phyloP scores from a whole-genome alignment of 64 coral and sea anemone genomes.

The Cladopsammia gracilis region DNA sequence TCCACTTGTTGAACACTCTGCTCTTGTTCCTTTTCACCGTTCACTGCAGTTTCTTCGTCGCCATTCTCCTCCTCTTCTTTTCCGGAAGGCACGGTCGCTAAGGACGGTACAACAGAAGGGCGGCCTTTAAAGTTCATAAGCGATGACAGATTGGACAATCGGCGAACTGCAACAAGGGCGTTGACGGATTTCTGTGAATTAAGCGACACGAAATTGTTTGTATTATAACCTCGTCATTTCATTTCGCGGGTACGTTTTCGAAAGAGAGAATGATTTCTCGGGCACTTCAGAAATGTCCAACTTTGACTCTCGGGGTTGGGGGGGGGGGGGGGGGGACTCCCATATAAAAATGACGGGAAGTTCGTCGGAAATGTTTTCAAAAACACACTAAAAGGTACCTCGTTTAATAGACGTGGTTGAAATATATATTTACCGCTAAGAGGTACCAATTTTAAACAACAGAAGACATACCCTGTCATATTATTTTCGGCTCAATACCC shows the following conservation, averaged over 20 bases:
- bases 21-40: neutral
- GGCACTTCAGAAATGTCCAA: too few species aligned
- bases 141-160: conserved; percentile 69
- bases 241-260: neutral
- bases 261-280: too few species aligned
- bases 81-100: conserved; percentile 46
- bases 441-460: too few species aligned
- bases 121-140: conserved; percentile 59
- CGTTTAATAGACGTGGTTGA: too few species aligned
- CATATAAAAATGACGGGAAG: too few species aligned
- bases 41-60: neutral
- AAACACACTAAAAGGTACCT: too few species aligned
- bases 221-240: neutral
- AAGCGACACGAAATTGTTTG: neutral
- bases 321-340: too few species aligned
- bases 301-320: too few species aligned
- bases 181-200: conserved; percentile 90
- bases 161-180: conserved; percentile 83
- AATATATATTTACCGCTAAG: too few species aligned
- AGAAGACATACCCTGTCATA: too few species aligned
- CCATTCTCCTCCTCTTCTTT: conserved; percentile 40
- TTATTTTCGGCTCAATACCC: too few species aligned
- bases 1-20: neutral
- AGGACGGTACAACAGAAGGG: conserved; percentile 66
- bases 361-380: too few species aligned